Evolutionary conservation across 1,140 invertebrate genomes (phyloP), one percentile per base, ranked within the genome.

Genomic region (Globodera rostochiensis): DNA sequence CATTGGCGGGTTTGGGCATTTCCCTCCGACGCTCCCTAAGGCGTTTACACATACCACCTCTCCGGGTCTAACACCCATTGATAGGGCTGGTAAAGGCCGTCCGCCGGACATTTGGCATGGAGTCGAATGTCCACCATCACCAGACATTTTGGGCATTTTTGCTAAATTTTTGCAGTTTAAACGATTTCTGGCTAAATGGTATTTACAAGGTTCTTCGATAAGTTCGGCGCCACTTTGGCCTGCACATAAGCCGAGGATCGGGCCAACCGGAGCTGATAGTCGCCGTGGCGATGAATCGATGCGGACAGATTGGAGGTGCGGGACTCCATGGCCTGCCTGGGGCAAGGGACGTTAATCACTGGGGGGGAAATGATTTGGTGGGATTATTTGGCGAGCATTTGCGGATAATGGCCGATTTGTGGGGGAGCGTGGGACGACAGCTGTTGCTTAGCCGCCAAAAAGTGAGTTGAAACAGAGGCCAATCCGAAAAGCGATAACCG

Each of bases 291-390:
- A 36, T 66, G 64, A 60, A 85, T 87, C 49, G 86, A 57, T 8
- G 84, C 53, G 11, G 86, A 80, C 15, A 85, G 53, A 74, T 85
- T 85, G 13, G 84, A 85, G 15, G 84, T 87, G 60, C 73, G 70
- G 36, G 85, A 85, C 57, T 85, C 84, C 84, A 85, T 85, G 69
- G 19, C 13, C 76, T n/a, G 36, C 13, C n/a, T 53, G 11, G 47
- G 9, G 49, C 36, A 47, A 80, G 36, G 36, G 36, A 36, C 25
- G 9, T n/a, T 53, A 47, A 80, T 13, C 67, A 21, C 21, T 64
- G 15, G n/a, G 8, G 69, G 69, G 69, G 19, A 66, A 46, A 25
- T 47, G 64, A n/a, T 75, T 75, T 50, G 15, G 21, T 64, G 25
- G 6, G 57, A 64, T 9, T 36, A 36, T 36, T 6, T 57, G 74